These are phyloP conservation scores for Laticauda laticaudata DNA, from an alignment of 2,113 vertebrate genomes.

Conservation along the genomic window DNA sequence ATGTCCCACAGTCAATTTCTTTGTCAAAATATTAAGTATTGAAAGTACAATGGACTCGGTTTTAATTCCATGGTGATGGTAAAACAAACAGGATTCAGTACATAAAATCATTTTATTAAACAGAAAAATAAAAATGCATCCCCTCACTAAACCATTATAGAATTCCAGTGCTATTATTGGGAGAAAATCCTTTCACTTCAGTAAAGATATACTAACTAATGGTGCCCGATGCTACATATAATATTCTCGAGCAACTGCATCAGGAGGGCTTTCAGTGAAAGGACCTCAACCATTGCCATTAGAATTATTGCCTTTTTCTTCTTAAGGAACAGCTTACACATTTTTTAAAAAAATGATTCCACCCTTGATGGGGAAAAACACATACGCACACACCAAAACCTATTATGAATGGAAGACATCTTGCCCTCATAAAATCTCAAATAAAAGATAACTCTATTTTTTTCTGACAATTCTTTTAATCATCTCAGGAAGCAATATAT, in stretches of 20 bases:
- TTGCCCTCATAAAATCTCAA: not conserved
- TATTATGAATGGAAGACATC: not conserved
- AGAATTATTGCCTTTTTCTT: not conserved
- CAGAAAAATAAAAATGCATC: not conserved
- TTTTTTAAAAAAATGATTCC: not conserved
- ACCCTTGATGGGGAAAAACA: not conserved
- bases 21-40: not conserved
- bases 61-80: no score
- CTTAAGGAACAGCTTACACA: not conserved
- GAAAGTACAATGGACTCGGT: not conserved
- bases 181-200: not conserved
- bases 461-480: not conserved
- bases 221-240: not conserved
- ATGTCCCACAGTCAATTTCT: not conserved
- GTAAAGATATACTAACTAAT: not conserved
- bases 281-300: not conserved
- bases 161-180: not conserved
- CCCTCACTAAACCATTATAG: not conserved
- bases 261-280: not conserved
- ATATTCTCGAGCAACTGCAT: not conserved
- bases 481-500: not conserved
- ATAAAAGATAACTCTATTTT: not conserved
- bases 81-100: not conserved
- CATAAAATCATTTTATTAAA: not conserved
- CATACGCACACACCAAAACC: not conserved